phyloP scores from a whole-genome alignment of 1,140 invertebrate species.

The Heliconius himera region DNA sequence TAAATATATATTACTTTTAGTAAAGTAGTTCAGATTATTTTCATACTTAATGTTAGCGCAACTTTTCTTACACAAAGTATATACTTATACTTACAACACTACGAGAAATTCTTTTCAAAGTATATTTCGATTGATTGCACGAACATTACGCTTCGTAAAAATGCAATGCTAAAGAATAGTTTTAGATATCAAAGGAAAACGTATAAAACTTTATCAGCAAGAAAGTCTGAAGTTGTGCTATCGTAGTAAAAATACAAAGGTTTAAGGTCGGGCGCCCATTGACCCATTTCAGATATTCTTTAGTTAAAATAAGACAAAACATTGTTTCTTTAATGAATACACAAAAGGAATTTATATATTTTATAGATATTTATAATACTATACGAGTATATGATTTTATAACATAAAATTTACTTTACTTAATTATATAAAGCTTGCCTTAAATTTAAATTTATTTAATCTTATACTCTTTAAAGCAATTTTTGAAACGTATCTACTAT shows the following conservation, averaged over 20 bases:
- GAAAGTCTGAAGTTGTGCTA: constrained; percentile 11
- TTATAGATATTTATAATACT: no score
- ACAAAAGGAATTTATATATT: background rate
- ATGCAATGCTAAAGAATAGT: constrained; percentile 2
- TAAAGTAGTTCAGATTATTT: background rate
- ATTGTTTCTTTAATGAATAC: background rate
- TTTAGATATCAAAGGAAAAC: constrained; percentile 22
- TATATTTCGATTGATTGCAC: constrained; percentile 10
- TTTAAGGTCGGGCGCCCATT: constrained; percentile 24
- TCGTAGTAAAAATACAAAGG: constrained; percentile 28
- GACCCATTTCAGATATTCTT: constrained; percentile 21
- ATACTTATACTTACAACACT: background rate
- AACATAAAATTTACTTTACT: no score
- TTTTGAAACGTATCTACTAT: no score
- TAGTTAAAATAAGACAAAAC: constrained; percentile 1
- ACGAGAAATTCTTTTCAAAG: background rate
- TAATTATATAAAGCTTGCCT: no score
- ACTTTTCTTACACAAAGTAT: background rate
- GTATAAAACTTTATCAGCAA: constrained; percentile 11
- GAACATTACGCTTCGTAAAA: constrained; percentile 8
- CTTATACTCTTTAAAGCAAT: no score
- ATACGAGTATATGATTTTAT: no score
- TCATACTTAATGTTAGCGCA: background rate
- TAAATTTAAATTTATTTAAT: no score
- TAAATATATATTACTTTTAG: no score